These are phyloP conservation scores for Chrysochloris asiatica DNA, from an alignment of 2,113 vertebrate genomes.

Conservation along the genomic window DNA sequence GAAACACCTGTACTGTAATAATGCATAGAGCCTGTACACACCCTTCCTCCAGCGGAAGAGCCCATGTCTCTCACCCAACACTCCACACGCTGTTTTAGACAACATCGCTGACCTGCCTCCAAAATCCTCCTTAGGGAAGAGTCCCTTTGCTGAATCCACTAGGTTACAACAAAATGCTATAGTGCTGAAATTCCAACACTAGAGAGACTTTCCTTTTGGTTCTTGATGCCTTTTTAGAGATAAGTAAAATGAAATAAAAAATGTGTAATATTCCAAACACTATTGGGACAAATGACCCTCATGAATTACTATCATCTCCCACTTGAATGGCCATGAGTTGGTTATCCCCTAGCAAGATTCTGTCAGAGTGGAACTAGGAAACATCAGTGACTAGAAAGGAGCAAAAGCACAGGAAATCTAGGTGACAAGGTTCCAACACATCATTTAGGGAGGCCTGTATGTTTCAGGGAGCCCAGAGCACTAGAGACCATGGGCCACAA, in stretches of 20 bases:
- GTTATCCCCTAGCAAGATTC: background rate
- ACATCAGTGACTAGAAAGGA: background rate
- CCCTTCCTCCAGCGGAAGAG: background rate
- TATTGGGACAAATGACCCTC: background rate
- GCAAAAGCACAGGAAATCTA: background rate
- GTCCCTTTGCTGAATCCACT: background rate
- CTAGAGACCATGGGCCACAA: background rate
- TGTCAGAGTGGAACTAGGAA: background rate
- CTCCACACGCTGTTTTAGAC: background rate
- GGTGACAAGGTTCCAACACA: background rate
- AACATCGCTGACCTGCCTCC: background rate
- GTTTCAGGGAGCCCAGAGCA: background rate
- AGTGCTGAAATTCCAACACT: background rate
- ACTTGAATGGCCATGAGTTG: background rate
- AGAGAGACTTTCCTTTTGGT: conserved; percentile 28
- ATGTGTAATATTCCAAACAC: background rate
- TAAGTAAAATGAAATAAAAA: conserved; percentile 51
- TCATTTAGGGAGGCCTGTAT: background rate
- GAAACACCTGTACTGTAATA: background rate
- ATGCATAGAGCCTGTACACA: fast-evolving
- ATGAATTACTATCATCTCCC: background rate
- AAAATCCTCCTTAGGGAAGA: background rate
- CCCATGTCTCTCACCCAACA: fast-evolving
- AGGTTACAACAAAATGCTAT: background rate
- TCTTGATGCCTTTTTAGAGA: background rate